Base-by-base conservation (phyloP, 2,888 invertebrate species). In the Nebria brevicollis region DNA sequence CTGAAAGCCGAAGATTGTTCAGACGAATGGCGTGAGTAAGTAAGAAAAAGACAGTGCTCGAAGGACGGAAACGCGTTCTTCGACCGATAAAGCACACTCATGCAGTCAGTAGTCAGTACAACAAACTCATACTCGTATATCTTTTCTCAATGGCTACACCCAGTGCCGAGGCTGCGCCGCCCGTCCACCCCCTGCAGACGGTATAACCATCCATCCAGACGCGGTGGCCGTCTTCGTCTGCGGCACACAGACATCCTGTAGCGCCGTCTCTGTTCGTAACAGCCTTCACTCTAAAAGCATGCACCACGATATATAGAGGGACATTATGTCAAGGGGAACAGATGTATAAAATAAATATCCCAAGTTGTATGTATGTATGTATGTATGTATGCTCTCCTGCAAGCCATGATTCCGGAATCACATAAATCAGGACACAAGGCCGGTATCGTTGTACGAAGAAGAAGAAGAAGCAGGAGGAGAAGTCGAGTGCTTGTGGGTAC, bases 321-420 rank as follows among this genome's bases (percentile, higher is more conserved):
- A 91, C 92, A 92, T 92, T 92, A 92, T 91, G 92, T 92, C 92
- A 91, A 90, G 91, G 90, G 89, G 90, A 90, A 90, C 90, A 91
- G 90, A 90, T 91, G 90, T 91, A 90, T 90, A 90, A 90, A 90
- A 91, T 91, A 91, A 91, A 91, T 90, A 90, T 90, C 90, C 89
- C 88, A 7, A 34, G 34, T 34, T 34, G 34, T 34, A 34, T 41
- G 73, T 11, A 34, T 11, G 87, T 89, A 88, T 89, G 88, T 89
- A 89, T 89, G 89, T 89, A 83, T 34, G 34, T 34, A 83, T 77
- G 87, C 87, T 86, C 87, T 86, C 87, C 87, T 87, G 88, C 88
- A 89, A 88, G 89, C 90, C 91, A 91, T 91, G 91, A 90, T 91
- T 91, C 90, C 90, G 90, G 91, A 90, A 90, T 91, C 90, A 89